Base-by-base conservation (phyloP, 64 coral and sea anemone genomes). In the Pocillopora verrucosa region DNA sequence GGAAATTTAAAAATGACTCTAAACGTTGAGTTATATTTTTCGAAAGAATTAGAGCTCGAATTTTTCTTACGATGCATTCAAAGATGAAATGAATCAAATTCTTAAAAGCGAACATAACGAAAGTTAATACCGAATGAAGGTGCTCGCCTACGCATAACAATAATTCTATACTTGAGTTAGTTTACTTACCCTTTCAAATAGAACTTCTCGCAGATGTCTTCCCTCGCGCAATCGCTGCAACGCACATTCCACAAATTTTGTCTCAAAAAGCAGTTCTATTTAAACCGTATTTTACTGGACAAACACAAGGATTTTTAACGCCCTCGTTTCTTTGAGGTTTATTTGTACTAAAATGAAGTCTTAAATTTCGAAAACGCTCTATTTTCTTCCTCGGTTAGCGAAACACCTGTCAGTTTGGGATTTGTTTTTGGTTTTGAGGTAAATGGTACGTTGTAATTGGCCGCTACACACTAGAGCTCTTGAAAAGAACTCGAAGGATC, bases 391-490 rank as follows among this genome's bases (percentile, higher is more conserved):
- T 72, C 2, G 82, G 82, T 85, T 85, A 72, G 82, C 35, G 38
- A 85, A 85, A 85, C 82, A 85, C 82, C 82, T 85, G 82, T 20
- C 61, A 15, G 10, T 30, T 30, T 72, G 64, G 10, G 65, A 20
- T 85, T 83, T 85, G 82, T 72, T 58, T 85, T 85, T 57, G 63
- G 65, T 85, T 72, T 72, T 70, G 35, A 57, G 82, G 82, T 72
- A 68, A 72, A 70, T 72, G 4, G 63, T 25, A 25, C 13, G 45
- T 24, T 72, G 65, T 85, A 85, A 85, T 85, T 85, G 82, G 82
- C 57, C 25, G 64, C 16, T 72, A 24, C 12, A 72, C 38, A 72
- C 16, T 16, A 72, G 70, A 85, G 72, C 82, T 72, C 37, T 37
- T 17, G 34, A 85, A 67, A 20, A 57, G 38, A 36, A n/a, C 64